These are phyloP conservation scores for Drosophila falleni DNA, from an alignment of 2,888 invertebrate species.

Conservation along the genomic window DNA sequence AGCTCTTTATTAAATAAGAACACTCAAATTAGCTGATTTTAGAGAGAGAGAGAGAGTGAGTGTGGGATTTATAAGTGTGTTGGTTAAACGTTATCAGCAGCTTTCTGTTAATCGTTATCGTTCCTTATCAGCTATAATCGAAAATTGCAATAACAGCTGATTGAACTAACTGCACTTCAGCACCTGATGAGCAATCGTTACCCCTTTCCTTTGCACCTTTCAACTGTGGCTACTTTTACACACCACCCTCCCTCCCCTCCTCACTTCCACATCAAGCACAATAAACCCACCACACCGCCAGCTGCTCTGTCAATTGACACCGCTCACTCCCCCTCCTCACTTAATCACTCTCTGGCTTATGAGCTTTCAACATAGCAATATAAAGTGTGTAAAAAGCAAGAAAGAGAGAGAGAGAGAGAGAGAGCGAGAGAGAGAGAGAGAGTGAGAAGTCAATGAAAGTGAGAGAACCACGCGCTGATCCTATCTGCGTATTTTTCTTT, in stretches of 20 bases:
- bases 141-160: conserved; percentile 36
- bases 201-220: conserved; percentile 2
- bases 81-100: conserved; percentile 6
- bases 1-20: neutral
- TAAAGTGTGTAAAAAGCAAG: neutral
- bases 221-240: neutral
- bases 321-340: neutral
- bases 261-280: neutral
- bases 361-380: conserved; percentile 6
- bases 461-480: conserved; percentile 42
- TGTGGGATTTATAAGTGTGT: neutral
- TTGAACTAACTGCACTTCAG: conserved; percentile 12
- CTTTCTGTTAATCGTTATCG: conserved; percentile 22
- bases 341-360: neutral
- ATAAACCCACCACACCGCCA: conserved; percentile 10
- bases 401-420: neutral
- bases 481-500: conserved; percentile 21
- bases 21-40: neutral
- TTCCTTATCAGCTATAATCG: conserved; percentile 34
- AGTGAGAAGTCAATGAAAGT: neutral
- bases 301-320: conserved; percentile 6
- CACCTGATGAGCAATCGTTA: conserved; percentile 1
- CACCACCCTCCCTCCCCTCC: neutral
- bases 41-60: neutral
- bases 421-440: neutral